Evolutionary conservation across 1,140 invertebrate genomes (phyloP), one percentile per base, ranked within the genome.

Genomic region (Drosophila parvula): DNA sequence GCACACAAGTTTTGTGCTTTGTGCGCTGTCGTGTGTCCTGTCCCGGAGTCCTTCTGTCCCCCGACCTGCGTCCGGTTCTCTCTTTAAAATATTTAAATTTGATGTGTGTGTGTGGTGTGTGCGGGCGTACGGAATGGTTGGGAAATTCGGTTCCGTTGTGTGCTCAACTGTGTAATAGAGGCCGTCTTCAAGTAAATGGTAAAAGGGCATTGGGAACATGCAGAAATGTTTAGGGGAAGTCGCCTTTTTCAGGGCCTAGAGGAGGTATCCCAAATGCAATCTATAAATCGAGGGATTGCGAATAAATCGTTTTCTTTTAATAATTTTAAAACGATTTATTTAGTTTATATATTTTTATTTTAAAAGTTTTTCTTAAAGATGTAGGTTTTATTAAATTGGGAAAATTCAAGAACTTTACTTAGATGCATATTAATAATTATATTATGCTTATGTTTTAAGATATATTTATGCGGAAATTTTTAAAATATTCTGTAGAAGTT

Each of bases 1-100:
- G 86, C 63, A 34, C 64, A 80, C 62, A 85, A 85, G 69, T 85
- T 85, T 78, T 58, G 65, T 57, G 78, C 77, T 82, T 74, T 63
- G 57, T 65, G 55, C 53, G 38, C 56, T 56, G 51, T 51, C 56
- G 22, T 22, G 44, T 50, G 44, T 64, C 50, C 70, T 60, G 55
- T 55, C 51, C 34, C 12, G 34, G 51, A 27, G 34, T 55, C 48
- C 47, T 48, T 48, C 27, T 30, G 45, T 28, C 14, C 27, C 27
- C 27, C 30, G 16, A 51, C 14, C 14, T 36, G 32, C 58, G 56
- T 74, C 64, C 51, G 60, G 45, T 48, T 58, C 9, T 22, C 73
- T 45, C 78, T 79, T 83, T 78, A 84, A 78, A 89, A 80, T 89
- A 88, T 89, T 89, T 81, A 88, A 88, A 88, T 89, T 90, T 79